A percentile compares a stretch with the other conserved stretches of the same genome.
phyloP scores from a whole-genome alignment of 2,113 vertebrate genomes.

The Motacilla alba region DNA sequence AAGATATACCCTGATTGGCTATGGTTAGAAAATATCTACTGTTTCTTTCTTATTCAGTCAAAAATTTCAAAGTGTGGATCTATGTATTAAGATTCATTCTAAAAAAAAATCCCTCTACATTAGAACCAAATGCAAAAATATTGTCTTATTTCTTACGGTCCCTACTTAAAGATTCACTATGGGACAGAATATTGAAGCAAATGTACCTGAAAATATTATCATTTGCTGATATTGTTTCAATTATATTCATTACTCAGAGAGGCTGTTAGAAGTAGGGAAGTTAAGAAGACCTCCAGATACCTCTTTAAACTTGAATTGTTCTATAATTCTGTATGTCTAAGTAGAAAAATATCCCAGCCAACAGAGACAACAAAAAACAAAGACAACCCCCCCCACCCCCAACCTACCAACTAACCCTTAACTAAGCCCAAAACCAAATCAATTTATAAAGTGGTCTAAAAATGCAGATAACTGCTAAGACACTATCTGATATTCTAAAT shows the following conservation, averaged over 20 bases:
- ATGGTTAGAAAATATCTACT: not conserved
- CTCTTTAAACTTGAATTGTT: not conserved
- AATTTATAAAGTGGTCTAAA: not conserved
- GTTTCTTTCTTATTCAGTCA: not conserved
- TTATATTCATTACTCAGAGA: not conserved
- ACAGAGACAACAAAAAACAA: not conserved
- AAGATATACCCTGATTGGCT: not conserved
- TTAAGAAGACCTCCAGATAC: not conserved
- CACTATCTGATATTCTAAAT: not conserved
- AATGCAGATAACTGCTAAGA: not conserved
- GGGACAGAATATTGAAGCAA: not conserved
- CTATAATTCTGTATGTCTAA: not conserved
- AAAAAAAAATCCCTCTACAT: not conserved
- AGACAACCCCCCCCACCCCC: not conserved
- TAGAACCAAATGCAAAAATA: not conserved
- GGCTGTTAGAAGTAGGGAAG: not conserved
- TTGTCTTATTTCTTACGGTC: not conserved
- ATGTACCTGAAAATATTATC: not conserved
- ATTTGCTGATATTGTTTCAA: not conserved
- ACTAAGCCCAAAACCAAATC: not conserved
- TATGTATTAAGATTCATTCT: not conserved
- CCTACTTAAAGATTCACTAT: not conserved
- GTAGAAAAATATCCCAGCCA: not conserved
- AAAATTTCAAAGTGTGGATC: not conserved
- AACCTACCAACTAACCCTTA: fast-evolving